A percentile compares a stretch with the other conserved stretches of the same genome.
Conservation (phyloP, 2,113 vertebrate genomes). For the Fulica atra region DNA sequence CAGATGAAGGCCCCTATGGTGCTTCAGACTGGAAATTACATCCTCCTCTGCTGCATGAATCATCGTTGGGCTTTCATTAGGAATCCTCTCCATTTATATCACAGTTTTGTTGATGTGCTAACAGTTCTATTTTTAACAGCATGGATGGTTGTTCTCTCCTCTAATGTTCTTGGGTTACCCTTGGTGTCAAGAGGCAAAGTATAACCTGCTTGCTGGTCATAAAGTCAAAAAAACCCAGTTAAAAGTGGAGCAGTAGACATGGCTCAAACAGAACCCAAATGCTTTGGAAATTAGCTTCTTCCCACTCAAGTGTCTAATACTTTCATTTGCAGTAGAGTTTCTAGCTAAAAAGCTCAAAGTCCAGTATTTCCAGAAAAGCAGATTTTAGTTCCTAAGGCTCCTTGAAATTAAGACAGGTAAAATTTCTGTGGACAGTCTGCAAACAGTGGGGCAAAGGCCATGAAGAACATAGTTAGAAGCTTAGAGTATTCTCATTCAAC, state of each 20-base stretch:
- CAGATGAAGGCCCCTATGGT: slow-evolving; percentile 13
- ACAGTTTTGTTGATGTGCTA: background rate
- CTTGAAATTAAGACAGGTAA: background rate
- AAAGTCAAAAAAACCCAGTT: background rate
- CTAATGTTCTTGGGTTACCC: background rate
- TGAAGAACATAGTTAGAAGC: background rate
- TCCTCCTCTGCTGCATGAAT: background rate
- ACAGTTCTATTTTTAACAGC: background rate
- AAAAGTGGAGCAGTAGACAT: background rate
- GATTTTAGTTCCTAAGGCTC: background rate
- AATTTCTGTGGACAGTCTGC: background rate
- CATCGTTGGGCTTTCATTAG: slow-evolving; percentile 21
- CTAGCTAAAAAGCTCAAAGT: background rate
- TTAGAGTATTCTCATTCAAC: background rate
- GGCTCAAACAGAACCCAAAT: background rate
- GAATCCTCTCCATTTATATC: background rate
- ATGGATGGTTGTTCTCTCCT: background rate
- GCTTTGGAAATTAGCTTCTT: background rate
- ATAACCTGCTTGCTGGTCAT: background rate
- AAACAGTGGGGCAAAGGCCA: background rate
- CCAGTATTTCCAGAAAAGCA: background rate
- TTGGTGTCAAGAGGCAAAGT: background rate
- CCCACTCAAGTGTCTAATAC: background rate
- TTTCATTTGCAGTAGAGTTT: background rate
- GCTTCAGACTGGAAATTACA: slow-evolving; percentile 30